Evolutionary conservation across 2,797 vertebrate species (phyloP).

Genomic region (Danio kyathit): DNA sequence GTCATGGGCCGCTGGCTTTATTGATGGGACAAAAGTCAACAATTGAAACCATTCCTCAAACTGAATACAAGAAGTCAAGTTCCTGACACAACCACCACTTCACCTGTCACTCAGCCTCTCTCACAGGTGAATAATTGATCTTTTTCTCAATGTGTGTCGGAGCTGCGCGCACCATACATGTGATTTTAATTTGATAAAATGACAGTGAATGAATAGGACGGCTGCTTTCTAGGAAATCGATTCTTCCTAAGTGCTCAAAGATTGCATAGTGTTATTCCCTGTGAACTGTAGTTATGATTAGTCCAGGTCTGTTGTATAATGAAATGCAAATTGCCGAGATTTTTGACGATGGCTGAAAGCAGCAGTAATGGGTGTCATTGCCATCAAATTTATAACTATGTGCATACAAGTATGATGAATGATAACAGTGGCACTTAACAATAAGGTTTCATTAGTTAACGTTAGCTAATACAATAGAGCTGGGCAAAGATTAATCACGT

Average conservation of each 20-base stretch:
- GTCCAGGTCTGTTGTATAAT: conserved; percentile 21
- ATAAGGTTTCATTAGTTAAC: too few relatives aligned
- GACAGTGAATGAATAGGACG: conserved; percentile 21
- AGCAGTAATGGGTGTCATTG: conserved; percentile 14
- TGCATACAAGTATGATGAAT: too few relatives aligned
- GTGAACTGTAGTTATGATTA: conserved; percentile 33
- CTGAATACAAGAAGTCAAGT: background rate
- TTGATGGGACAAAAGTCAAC: conserved; percentile 26
- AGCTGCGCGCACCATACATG: background rate
- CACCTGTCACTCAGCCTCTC: conserved; percentile 8
- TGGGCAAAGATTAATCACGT: too few relatives aligned
- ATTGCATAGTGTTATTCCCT: conserved; percentile 26
- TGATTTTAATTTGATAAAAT: conserved; percentile 23
- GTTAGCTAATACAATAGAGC: too few relatives aligned
- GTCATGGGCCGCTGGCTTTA: conserved; percentile 2
- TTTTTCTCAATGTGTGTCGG: conserved; percentile 2
- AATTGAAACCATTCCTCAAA: background rate
- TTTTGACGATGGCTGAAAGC: background rate
- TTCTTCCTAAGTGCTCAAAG: conserved; percentile 12
- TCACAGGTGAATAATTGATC: conserved; percentile 33
- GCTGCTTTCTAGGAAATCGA: conserved; percentile 9
- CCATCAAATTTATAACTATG: background rate
- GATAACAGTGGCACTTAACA: too few relatives aligned
- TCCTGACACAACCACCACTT: conserved; percentile 27
- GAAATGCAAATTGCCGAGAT: conserved; percentile 32